These are phyloP conservation scores for Leptinotarsa rubiginosa DNA, from an alignment of 2,888 invertebrate species.

Conservation along the genomic window DNA sequence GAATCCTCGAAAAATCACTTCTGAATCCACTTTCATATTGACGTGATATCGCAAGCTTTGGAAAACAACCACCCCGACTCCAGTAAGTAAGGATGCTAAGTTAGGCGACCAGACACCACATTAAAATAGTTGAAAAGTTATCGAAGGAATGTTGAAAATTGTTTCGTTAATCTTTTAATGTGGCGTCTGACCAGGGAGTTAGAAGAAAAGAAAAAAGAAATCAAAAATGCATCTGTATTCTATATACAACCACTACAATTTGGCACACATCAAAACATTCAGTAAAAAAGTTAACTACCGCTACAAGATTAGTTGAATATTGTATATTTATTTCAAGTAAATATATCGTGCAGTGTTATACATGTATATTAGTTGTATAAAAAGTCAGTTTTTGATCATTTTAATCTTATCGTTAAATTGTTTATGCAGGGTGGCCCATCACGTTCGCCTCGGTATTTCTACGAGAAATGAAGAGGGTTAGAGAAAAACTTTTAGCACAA, in stretches of 20 bases:
- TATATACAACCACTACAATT: conserved; percentile 16
- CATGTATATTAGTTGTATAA: conserved; percentile 2
- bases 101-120: neutral
- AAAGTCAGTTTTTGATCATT: neutral
- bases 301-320: conserved; percentile 19
- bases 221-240: conserved; percentile 4
- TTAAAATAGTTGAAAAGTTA: neutral
- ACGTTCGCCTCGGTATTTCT: no score
- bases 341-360: conserved; percentile 18
- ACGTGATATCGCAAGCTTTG: conserved; percentile 29
- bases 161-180: neutral
- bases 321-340: conserved; percentile 8
- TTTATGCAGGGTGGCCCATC: no score
- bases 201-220: neutral
- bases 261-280: conserved; percentile 6
- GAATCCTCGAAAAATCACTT: conserved; percentile 35
- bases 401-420: no score
- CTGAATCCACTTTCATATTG: conserved; percentile 56
- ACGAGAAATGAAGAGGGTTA: no score
- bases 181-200: conserved; percentile 1
- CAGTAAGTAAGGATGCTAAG: neutral
- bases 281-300: conserved; percentile 10
- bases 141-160: no score
- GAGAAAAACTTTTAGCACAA: no score
- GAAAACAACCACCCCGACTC: conserved; percentile 14